A percentile compares a stretch with the other conserved stretches of the same genome.
Conservation (phyloP, 2,888 invertebrate species). For the Calliopum simillimum region DNA sequence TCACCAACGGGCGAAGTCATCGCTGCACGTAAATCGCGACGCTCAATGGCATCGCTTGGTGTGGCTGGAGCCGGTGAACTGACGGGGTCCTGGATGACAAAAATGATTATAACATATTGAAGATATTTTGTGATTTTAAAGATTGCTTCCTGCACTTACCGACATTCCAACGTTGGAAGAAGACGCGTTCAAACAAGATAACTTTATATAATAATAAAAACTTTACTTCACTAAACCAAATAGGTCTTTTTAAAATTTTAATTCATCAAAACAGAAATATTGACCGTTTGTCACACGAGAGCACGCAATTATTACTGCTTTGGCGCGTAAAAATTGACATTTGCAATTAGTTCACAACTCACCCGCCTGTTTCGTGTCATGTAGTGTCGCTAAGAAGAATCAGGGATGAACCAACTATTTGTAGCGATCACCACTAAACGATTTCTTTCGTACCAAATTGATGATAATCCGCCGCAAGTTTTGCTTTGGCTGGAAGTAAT, state of each 20-base stretch:
- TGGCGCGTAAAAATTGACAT: conserved; percentile 3
- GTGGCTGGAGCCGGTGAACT: conserved; percentile 66
- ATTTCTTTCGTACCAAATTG: no score
- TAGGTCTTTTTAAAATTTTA: not conserved
- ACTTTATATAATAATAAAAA: not conserved
- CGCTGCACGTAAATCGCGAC: conserved; percentile 71
- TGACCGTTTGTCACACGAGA: not conserved
- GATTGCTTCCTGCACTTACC: not conserved
- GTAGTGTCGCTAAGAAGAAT: not conserved
- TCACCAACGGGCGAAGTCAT: conserved; percentile 84
- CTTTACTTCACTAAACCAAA: not conserved
- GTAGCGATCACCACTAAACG: no score
- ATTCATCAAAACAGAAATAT: not conserved
- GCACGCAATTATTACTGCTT: not conserved
- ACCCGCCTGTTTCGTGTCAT: not conserved
- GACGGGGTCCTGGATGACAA: conserved; percentile 56
- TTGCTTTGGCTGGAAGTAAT: no score
- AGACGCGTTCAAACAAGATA: not conserved
- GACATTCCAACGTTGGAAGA: not conserved
- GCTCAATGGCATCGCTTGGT: conserved; percentile 60
- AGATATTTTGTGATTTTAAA: not conserved
- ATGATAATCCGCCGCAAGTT: no score
- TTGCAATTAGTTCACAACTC: not conserved
- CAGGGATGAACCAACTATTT: not conserved
- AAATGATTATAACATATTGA: not conserved